Evolutionary conservation across 1,140 invertebrate genomes (phyloP).

Genomic region (Drosophila mojavensis): DNA sequence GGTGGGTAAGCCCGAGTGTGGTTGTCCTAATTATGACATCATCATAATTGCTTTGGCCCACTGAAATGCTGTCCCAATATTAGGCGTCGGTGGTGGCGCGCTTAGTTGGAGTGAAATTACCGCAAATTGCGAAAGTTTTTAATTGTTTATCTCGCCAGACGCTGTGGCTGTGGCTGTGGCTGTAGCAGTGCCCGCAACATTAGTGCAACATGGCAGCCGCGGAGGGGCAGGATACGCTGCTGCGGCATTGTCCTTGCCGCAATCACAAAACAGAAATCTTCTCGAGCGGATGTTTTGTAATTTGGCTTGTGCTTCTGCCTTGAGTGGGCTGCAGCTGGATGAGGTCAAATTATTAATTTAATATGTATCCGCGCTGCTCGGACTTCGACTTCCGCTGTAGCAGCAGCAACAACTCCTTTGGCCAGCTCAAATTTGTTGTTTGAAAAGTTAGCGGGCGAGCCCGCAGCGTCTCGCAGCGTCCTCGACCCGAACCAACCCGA

Average conservation of each 20-base stretch:
- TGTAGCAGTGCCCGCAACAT: conserved; percentile 53
- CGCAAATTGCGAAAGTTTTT: conserved; percentile 81
- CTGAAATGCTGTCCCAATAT: conserved; percentile 4
- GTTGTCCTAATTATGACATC: conserved; percentile 33
- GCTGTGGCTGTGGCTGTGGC: conserved; percentile 23
- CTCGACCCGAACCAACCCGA: not conserved
- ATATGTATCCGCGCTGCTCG: conserved; percentile 74
- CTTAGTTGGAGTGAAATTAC: conserved; percentile 70
- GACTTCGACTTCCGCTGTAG: conserved; percentile 64
- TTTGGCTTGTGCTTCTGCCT: conserved; percentile 44
- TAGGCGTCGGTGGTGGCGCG: conserved; percentile 34
- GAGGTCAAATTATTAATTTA: conserved; percentile 83
- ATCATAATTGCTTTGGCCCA: conserved; percentile 28
- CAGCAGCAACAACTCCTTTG: conserved; percentile 30
- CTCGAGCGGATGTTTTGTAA: conserved; percentile 62
- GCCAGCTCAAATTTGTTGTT: conserved; percentile 39
- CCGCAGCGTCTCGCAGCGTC: conserved; percentile 10
- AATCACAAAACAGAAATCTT: conserved; percentile 77
- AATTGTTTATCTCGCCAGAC: conserved; percentile 75
- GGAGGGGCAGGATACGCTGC: not conserved
- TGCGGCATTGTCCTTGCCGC: conserved; percentile 65
- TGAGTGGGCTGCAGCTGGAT: conserved; percentile 46
- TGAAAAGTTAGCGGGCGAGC: conserved; percentile 51
- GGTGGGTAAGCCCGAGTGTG: conserved; percentile 1
- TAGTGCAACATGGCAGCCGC: conserved; percentile 65